Percentiles rank a stretch among this genome's conserved stretches.
Evolutionary conservation across 1,140 invertebrate genomes (phyloP).

Genomic region (Aethina tumida): DNA sequence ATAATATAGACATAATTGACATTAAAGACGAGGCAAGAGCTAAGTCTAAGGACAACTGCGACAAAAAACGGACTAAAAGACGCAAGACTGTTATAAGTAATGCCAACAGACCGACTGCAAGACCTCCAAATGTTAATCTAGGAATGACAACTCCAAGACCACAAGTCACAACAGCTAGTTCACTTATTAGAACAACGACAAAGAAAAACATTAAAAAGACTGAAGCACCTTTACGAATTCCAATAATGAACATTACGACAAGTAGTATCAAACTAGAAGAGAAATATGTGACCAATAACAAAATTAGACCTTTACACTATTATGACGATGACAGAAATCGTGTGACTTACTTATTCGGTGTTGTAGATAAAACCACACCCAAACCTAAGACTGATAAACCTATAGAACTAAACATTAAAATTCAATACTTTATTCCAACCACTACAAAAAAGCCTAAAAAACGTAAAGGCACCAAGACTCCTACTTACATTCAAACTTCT

Average conservation of each 20-base stretch:
- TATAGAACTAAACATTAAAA: constrained; percentile 32
- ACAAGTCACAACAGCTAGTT: too few species aligned
- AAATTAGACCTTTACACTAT: constrained; percentile 1
- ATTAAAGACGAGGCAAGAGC: constrained; percentile 4
- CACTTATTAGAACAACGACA: too few species aligned
- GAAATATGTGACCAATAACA: background rate
- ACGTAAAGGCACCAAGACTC: constrained; percentile 10
- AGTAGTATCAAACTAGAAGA: background rate
- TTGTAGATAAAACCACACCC: constrained; percentile 10
- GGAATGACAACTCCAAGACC: too few species aligned
- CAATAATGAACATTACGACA: constrained; percentile 7
- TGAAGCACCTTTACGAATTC: background rate
- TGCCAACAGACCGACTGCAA: too few species aligned
- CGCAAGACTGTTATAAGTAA: constrained; percentile 3
- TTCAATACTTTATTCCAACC: constrained; percentile 24
- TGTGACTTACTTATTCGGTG: constrained; percentile 17
- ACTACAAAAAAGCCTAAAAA: constrained; percentile 10
- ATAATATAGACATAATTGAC: constrained; percentile 6
- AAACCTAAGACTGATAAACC: constrained; percentile 7
- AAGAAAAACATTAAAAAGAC: too few species aligned
- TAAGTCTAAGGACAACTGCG: constrained; percentile 9
- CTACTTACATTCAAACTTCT: constrained; percentile 1
- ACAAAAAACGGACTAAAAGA: constrained; percentile 9
- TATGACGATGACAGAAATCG: constrained; percentile 8
- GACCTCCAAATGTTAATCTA: too few species aligned